Conservation (phyloP, 2,797 vertebrate genomes). For the Myotis vivesi region DNA sequence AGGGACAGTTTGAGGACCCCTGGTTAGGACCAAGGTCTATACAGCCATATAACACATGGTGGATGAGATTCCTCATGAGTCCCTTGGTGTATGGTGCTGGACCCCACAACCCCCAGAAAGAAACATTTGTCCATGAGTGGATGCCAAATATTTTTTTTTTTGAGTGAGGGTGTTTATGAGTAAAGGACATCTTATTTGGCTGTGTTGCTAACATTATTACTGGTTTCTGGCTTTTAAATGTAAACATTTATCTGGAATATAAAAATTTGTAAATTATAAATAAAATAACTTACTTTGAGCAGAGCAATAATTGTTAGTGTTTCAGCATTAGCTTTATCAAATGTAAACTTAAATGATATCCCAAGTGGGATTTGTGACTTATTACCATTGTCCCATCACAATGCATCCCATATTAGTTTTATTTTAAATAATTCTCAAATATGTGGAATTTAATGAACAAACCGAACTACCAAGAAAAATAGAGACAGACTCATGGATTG, state of each 20-base stretch:
- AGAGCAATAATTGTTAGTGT: neutral
- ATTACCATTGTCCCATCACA: neutral
- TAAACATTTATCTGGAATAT: neutral
- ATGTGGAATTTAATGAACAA: neutral
- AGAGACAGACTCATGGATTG: neutral
- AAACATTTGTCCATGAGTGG: neutral
- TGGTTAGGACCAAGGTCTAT: too few relatives aligned
- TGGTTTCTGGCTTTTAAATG: neutral
- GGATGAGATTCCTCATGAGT: neutral
- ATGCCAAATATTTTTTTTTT: neutral
- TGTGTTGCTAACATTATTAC: neutral
- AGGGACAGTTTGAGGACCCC: too few relatives aligned
- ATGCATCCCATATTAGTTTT: neutral
- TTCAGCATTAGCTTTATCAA: neutral
- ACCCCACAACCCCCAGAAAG: neutral
- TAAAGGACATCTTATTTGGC: neutral
- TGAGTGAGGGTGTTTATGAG: neutral
- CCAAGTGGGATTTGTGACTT: neutral
- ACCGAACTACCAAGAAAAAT: neutral
- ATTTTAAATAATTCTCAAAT: slow-evolving; percentile 24
- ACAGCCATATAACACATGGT: neutral
- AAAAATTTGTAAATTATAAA: neutral
- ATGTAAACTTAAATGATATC: neutral
- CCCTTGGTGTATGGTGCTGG: neutral
- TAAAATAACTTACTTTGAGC: neutral